Base-by-base conservation (phyloP, 2,797 vertebrate genomes). In the Sebastes diaconus region DNA sequence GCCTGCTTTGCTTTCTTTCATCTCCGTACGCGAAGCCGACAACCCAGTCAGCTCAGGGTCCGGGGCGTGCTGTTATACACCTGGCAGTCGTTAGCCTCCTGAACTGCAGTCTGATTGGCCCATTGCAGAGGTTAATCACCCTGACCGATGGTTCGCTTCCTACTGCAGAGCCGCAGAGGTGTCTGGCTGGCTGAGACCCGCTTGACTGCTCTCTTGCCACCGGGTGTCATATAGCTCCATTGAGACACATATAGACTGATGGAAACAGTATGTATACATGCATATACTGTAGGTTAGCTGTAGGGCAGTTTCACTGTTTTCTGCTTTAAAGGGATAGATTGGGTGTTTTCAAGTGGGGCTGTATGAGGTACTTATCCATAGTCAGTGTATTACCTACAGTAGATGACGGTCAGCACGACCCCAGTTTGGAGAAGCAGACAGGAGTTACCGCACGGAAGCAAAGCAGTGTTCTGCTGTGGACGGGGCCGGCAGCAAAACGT, bases 61-160 rank as follows among this genome's bases (percentile, higher is more conserved):
- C 12, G 32, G 69, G 46, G 8, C 68, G 39, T 77, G 83, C 84
- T 81, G 85, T 61, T 66, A 12, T 78, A 82, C 93, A 94, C 91
- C 89, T 93, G 93, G 91, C 69, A 90, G 82, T 79, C 79, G 80
- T 94, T 93, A 93, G 77, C 79, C 83, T 27, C 73, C 79, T 82
- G 88, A 91, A 74, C 90, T 77, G 65, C 59, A 55, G 81, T 52
- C 84, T 80, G 85, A 87, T 91, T 92, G 91, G 92, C 86, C 79
- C 82, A 68, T 86, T 89, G 84, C 74, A 86, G 80, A 90, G 91
- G 93, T 91, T 92, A 94, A 93, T 92, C 87, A 85, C 90, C 72
- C 67, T 81, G 85, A 87, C 84, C 87, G 77, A 77, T 73, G 50
- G 84, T 69, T 88, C 11, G 82, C 84, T 89, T 91, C 85, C 81